These are phyloP conservation scores for Heloderma charlesbogerti DNA, from an alignment of 2,113 vertebrate species.

Conservation along the genomic window DNA sequence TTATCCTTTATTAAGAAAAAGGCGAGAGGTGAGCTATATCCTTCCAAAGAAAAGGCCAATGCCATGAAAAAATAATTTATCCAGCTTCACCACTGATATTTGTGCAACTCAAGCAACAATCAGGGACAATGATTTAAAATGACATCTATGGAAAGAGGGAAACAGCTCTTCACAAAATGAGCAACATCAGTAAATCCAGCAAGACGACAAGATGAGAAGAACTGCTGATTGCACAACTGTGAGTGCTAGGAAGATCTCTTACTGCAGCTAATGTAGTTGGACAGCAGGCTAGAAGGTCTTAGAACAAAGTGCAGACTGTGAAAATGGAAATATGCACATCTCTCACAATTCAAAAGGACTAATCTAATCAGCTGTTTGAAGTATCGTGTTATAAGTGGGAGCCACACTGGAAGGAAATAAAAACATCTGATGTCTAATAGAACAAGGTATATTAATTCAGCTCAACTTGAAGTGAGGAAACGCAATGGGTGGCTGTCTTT, in stretches of 20 bases:
- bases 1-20: conserved; percentile 32
- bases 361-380: conserved; percentile 60
- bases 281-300: conserved; percentile 62
- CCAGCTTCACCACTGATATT: conserved; percentile 27
- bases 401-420: conserved; percentile 43
- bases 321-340: conserved; percentile 62
- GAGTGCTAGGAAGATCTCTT: conserved; percentile 55
- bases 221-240: conserved; percentile 25
- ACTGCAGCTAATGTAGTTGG: conserved; percentile 59
- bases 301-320: conserved; percentile 57
- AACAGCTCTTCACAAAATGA: conserved; percentile 36
- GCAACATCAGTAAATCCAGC: conserved; percentile 23
- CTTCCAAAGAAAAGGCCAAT: conserved; percentile 7
- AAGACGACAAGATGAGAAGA: conserved; percentile 27
- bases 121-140: conserved; percentile 30
- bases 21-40: conserved; percentile 31
- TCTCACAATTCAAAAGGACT: conserved; percentile 60
- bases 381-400: conserved; percentile 41
- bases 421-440: conserved; percentile 38
- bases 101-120: conserved; percentile 22
- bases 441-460: conserved; percentile 26
- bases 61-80: conserved; percentile 39
- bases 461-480: not conserved
- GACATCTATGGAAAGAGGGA: conserved; percentile 36
- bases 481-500: not conserved